phyloP scores from a whole-genome alignment of 2,113 vertebrate species.

The Neotoma lepida region DNA sequence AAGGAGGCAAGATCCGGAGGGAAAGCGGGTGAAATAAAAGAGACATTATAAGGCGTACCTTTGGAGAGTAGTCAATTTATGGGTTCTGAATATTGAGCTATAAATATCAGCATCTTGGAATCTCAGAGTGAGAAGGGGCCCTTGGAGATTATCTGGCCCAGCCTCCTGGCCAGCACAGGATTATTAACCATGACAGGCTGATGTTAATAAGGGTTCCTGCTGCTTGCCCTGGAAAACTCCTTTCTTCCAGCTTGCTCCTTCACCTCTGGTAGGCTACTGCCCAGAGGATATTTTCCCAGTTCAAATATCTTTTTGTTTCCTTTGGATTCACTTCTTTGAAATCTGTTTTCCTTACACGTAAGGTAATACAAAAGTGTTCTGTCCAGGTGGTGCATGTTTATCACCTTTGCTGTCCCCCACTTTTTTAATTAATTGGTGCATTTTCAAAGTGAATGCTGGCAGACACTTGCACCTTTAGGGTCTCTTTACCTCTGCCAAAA shows the following conservation, averaged over 20 bases:
- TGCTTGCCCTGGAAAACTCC: constrained; percentile 56
- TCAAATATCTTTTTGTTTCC: constrained; percentile 62
- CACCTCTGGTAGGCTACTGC: constrained; percentile 42
- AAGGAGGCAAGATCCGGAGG: constrained; percentile 65
- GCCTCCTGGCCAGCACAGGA: constrained; percentile 35
- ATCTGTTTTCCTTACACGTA: constrained; percentile 54
- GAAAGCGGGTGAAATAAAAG: constrained; percentile 74
- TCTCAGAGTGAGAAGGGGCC: constrained; percentile 70
- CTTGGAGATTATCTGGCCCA: constrained; percentile 63
- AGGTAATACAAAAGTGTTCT: not conserved
- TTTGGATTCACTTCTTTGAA: constrained; percentile 33
- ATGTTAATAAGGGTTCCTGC: constrained; percentile 65
- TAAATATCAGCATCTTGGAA: constrained; percentile 74
- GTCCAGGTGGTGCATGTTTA: constrained; percentile 40
- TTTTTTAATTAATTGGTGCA: constrained; percentile 73
- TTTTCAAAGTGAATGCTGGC: constrained; percentile 73
- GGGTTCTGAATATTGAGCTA: constrained; percentile 53
- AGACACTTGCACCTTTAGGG: constrained; percentile 67
- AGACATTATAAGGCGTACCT: constrained; percentile 65
- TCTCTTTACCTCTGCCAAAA: constrained; percentile 71
- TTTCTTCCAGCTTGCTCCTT: constrained; percentile 56
- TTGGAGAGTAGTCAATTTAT: constrained; percentile 68
- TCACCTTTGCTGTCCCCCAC: constrained; percentile 4
- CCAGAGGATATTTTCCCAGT: constrained; percentile 60
- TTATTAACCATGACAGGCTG: constrained; percentile 67